phyloP scores from a whole-genome alignment of 1,140 invertebrate genomes.

The Lepidotrigona ventralis region DNA sequence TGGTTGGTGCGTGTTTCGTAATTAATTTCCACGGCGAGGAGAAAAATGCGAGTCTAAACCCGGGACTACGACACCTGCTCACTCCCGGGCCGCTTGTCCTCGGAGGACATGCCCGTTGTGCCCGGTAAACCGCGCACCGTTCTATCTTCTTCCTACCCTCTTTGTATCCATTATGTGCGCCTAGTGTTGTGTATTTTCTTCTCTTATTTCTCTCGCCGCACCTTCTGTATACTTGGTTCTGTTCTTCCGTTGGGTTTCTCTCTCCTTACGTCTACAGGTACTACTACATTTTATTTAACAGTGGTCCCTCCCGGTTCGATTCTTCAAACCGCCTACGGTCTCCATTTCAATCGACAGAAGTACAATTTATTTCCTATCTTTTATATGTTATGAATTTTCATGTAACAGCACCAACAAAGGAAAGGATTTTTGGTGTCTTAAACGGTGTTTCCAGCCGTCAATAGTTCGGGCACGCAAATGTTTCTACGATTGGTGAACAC shows the following conservation, averaged over 20 bases:
- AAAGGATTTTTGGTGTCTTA: neutral
- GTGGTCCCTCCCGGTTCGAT: neutral
- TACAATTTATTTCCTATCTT: neutral
- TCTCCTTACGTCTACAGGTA: conserved; percentile 18
- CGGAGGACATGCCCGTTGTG: conserved; percentile 57
- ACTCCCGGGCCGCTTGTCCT: conserved; percentile 40
- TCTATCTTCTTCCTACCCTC: conserved; percentile 29
- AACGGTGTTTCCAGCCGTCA: neutral
- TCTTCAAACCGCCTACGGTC: neutral
- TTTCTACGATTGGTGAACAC: neutral
- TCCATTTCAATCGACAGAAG: neutral
- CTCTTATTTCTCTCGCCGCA: neutral
- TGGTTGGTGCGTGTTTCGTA: conserved; percentile 64
- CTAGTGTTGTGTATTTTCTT: conserved; percentile 38
- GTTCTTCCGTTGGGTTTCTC: neutral
- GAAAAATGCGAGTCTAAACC: conserved; percentile 56
- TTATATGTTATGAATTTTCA: conserved; percentile 18
- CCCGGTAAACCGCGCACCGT: conserved; percentile 43
- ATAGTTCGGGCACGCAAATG: conserved; percentile 4
- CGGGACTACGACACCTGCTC: conserved; percentile 44
- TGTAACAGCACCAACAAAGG: neutral
- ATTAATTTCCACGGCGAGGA: conserved; percentile 58
- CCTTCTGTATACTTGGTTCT: neutral
- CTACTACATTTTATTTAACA: neutral
- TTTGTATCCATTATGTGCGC: conserved; percentile 22